phyloP scores from a whole-genome alignment of 1,140 invertebrate genomes.

The Bathynomus jamesi region DNA sequence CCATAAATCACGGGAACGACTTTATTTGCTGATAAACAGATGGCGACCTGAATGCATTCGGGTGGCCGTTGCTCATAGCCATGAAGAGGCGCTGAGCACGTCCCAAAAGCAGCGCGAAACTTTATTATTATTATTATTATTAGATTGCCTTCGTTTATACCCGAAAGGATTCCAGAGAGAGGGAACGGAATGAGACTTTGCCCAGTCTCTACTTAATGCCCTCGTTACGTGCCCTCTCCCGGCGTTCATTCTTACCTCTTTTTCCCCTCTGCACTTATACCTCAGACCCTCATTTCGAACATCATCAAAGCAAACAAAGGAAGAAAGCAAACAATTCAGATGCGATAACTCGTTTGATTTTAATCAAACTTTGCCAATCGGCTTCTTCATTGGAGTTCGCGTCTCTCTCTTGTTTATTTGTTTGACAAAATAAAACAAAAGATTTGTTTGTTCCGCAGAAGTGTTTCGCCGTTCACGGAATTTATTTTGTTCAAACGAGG shows the following conservation, averaged over 20 bases:
- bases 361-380: background rate
- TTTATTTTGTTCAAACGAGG: too few species aligned
- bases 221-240: background rate
- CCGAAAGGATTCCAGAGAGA: background rate
- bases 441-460: too few species aligned
- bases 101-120: background rate
- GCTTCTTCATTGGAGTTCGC: too few species aligned
- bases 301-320: background rate
- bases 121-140: background rate
- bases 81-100: background rate
- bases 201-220: background rate
- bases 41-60: background rate
- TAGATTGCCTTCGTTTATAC: background rate
- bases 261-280: background rate
- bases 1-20: background rate
- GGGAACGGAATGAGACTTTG: background rate
- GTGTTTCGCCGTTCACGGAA: too few species aligned
- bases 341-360: background rate
- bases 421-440: too few species aligned
- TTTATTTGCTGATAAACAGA: constrained; percentile 1
- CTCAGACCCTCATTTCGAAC: background rate
- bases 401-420: too few species aligned
- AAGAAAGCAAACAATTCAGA: background rate
- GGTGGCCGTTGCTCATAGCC: background rate
- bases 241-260: background rate